Base-by-base conservation (phyloP, 2,797 vertebrate species). In the Eulemur coronatus region DNA sequence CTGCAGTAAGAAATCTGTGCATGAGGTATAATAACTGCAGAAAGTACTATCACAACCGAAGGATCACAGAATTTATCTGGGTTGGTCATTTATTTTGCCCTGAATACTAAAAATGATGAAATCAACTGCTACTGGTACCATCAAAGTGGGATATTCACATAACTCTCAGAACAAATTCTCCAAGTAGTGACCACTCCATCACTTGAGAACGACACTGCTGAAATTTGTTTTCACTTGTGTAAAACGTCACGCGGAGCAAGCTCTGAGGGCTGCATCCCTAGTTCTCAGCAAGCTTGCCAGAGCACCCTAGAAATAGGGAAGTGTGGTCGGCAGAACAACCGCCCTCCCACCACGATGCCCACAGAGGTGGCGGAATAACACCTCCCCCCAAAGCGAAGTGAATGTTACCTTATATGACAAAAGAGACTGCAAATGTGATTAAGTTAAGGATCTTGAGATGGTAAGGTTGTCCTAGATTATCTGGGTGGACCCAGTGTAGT, bases 101-200 rank as follows among this genome's bases (percentile, higher is more conserved):
- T 38, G 8, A 91, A 52, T 33, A 89, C 65, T 88, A 82, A 81
- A 86, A 94, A 89, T 35, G 43, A 73, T 92, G n/a, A 73, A 90
- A 93, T 89, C 38, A 78, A 48, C 61, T n/a, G n/a, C 52, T 78
- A 20, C 50, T 89, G 28, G 38, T 70, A 41, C 5, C 24, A 61
- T 4, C 7, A 20, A 67, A 72, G 41, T 69, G 43, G n/a, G 28
- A 85, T 55, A 38, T 67, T 95, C 84, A 84, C 11, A n/a, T 67
- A 84, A 65, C 20, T 76, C 14, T 67, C 35, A 76, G 52, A 93
- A 92, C 24, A 61, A 73, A 65, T 72, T 94, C 52, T 88, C 30
- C 2, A 14, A 55, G 20, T 22, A 28, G 33, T 76, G 41, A 80
- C 65, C 1, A 35, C 12, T 50, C 70, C 20, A 18, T 90, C 57